Evolutionary conservation across 1,140 invertebrate genomes (phyloP).

Genomic region (Halictus rubicundus): DNA sequence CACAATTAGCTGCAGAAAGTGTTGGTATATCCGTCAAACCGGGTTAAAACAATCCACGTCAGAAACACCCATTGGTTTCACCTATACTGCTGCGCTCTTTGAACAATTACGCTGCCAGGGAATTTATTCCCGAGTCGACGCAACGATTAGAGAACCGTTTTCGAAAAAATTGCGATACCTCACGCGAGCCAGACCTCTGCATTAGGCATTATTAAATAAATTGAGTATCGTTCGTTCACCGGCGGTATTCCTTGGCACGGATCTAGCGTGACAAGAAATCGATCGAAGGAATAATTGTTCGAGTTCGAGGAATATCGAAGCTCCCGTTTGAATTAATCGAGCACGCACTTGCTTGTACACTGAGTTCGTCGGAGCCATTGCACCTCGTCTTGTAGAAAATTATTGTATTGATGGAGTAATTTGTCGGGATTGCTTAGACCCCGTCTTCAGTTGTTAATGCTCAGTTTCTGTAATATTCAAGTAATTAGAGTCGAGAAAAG

Average conservation of each 20-base stretch:
- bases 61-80: too few relatives aligned
- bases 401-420: too few relatives aligned
- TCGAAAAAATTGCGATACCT: neutral
- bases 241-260: neutral
- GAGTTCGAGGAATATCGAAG: conserved; percentile 11
- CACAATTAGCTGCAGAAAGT: too few relatives aligned
- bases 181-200: neutral
- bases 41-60: too few relatives aligned
- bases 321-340: conserved; percentile 30
- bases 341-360: conserved; percentile 32
- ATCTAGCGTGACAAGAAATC: neutral
- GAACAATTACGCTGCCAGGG: neutral
- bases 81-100: too few relatives aligned
- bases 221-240: conserved; percentile 1
- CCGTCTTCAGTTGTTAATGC: too few relatives aligned
- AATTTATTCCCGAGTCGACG: neutral
- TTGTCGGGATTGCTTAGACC: too few relatives aligned
- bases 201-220: conserved; percentile 18
- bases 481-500: too few relatives aligned
- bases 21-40: too few relatives aligned
- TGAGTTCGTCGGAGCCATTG: conserved; percentile 21
- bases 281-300: conserved; percentile 1
- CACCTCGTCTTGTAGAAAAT: too few relatives aligned
- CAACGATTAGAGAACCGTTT: neutral
- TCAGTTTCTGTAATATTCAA: too few relatives aligned